phyloP scores from a whole-genome alignment of 1,140 invertebrate genomes.

The Euura saliciscinereae region DNA sequence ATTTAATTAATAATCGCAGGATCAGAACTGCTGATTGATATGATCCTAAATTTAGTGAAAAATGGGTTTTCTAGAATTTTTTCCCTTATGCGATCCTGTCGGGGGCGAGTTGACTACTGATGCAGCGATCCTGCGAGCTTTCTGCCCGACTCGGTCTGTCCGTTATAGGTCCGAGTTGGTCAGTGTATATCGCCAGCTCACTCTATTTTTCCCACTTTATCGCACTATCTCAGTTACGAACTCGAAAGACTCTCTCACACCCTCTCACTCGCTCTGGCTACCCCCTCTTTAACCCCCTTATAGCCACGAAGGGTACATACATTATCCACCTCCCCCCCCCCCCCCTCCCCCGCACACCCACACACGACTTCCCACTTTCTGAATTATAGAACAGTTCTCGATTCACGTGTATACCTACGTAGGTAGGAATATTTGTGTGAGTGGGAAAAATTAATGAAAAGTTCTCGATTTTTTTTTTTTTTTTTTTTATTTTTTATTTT shows the following conservation, averaged over 20 bases:
- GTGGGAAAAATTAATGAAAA: no score
- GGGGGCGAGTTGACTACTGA: slow-evolving; percentile 52
- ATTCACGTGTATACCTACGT: background rate
- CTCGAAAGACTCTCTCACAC: slow-evolving; percentile 20
- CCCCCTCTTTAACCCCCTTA: slow-evolving; percentile 18
- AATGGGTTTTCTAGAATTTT: no score
- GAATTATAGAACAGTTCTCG: background rate
- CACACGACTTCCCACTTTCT: background rate
- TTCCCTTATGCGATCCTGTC: slow-evolving; percentile 26
- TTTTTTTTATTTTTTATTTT: no score
- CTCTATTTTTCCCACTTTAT: background rate
- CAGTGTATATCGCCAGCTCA: slow-evolving; percentile 39
- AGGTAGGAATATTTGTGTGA: no score
- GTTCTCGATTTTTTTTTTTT: no score
- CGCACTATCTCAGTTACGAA: background rate
- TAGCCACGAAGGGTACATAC: slow-evolving; percentile 51
- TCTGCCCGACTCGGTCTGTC: background rate
- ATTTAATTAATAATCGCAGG: no score
- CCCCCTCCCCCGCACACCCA: slow-evolving; percentile 27
- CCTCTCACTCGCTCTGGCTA: slow-evolving; percentile 15
- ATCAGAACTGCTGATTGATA: no score
- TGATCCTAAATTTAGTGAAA: no score
- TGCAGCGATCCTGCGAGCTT: slow-evolving; percentile 11
- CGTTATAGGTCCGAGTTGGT: slow-evolving; percentile 48
- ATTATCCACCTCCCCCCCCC: slow-evolving; percentile 49